phyloP scores from a whole-genome alignment of 35 echinoderm and acorn worm genomes.

The Apostichopus parvimensis region DNA sequence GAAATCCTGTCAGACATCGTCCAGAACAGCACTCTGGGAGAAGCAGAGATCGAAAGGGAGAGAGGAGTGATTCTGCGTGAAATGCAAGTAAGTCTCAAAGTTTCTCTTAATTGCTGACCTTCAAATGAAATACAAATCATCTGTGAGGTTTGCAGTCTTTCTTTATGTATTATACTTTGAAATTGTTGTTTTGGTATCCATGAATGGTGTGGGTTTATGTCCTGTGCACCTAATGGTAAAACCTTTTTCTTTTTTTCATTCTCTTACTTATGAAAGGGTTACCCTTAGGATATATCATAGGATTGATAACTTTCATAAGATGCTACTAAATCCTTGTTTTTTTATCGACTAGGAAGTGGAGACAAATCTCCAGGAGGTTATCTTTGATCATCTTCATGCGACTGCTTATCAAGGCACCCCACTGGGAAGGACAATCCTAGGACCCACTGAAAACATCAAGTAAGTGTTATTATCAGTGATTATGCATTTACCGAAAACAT shows the following conservation, averaged over 20 bases:
- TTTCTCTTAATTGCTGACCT: no score
- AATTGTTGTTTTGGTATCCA: no score
- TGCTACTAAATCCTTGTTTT: not conserved
- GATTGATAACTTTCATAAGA: no score
- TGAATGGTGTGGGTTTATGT: no score
- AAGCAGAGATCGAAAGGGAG: conserved; percentile 87
- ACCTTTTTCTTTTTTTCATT: no score
- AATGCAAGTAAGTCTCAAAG: conserved; percentile 71
- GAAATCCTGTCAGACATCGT: conserved; percentile 96
- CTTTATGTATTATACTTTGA: no score
- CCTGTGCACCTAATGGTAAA: no score
- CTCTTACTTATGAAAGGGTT: no score
- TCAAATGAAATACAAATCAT: no score
- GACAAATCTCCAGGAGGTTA: conserved; percentile 96
- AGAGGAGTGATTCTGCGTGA: conserved; percentile 93
- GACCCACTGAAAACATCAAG: conserved; percentile 99
- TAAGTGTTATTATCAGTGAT: conserved; percentile 21
- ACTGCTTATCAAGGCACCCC: conserved; percentile 94
- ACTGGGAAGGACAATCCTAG: conserved; percentile 92
- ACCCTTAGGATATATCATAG: no score
- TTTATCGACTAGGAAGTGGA: conserved; percentile 76
- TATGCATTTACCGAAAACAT: not conserved
- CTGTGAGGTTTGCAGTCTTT: no score
- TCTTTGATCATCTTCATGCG: conserved; percentile 97
- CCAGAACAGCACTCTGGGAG: conserved; percentile 93